Evolutionary conservation across 2,113 vertebrate species (phyloP), one percentile per base, ranked within the genome.

Genomic region (Nesogale talazaci): DNA sequence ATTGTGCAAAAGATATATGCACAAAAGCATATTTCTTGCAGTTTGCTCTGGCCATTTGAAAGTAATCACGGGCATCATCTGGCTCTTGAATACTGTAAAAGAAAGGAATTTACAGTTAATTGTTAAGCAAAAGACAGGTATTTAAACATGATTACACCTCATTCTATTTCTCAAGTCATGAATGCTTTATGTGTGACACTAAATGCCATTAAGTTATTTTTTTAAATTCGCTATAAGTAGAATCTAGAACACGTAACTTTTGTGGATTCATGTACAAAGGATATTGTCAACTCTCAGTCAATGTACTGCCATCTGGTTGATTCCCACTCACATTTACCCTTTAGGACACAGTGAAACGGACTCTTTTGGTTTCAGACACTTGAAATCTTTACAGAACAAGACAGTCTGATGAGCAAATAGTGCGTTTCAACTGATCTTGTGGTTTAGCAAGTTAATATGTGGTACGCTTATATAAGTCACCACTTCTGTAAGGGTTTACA

Each of bases 1-100:
- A 99, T 72, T 99, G 99, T 79, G 99, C 99, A 97, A 99, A 98
- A 96, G 99, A 99, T 89, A 99, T 89, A 27, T 99, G 99, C 85
- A 99, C 99, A 95, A 99, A 99, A 90, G 99, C 99, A 98, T 99
- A 99, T 83, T 96, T 98, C 98, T 99, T 99, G 98, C 99, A 99
- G 96, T 99, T 99, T 90, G 98, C 98, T 96, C 98, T 98, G 75
- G 99, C 99, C 95, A 99, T 97, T 46, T 99, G 98, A 96, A 99
- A 99, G 88, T 99, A 98, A 95, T 99, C 99, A 57, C 98, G 97
- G 86, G 99, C 99, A 59, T 99, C 99, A 94, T 99, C 99, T 52
- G 98, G 97, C 87, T 99, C 99, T 72, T 98, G 98, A 96, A 98
- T 97, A 27, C 98, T 98, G 95, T 31, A 92, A 96, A 69, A 40